Evolutionary conservation across 2,888 invertebrate genomes (phyloP).

Genomic region (Nymphalis urticae): DNA sequence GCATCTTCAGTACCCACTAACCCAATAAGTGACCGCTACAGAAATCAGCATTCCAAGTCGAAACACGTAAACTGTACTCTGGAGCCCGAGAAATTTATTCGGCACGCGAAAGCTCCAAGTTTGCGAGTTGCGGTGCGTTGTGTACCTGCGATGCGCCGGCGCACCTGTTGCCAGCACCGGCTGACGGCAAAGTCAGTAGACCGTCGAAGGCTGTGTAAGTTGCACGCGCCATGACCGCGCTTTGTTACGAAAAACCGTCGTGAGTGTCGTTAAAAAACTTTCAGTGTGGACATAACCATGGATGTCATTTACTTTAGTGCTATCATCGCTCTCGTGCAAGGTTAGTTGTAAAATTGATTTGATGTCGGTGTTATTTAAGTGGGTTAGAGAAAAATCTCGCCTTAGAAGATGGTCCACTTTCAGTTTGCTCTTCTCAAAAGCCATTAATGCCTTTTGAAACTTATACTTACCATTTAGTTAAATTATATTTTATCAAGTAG

Average conservation of each 20-base stretch:
- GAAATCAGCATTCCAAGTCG: constrained; percentile 39
- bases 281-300: constrained; percentile 63
- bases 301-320: constrained; percentile 62
- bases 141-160: constrained; percentile 41
- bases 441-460: constrained; percentile 34
- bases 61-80: constrained; percentile 48
- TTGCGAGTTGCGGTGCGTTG: constrained; percentile 45
- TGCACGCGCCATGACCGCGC: constrained; percentile 60
- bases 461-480: constrained; percentile 35
- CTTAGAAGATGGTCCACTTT: constrained; percentile 48
- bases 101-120: constrained; percentile 62
- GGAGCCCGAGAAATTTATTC: constrained; percentile 65
- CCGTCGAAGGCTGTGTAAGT: constrained; percentile 47
- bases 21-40: constrained; percentile 36
- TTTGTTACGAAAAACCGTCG: constrained; percentile 50
- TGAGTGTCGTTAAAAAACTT: constrained; percentile 59
- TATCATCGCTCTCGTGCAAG: constrained; percentile 55
- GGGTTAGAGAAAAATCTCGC: constrained; percentile 34
- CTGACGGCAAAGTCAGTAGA: constrained; percentile 51
- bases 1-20: constrained; percentile 36
- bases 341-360: constrained; percentile 44
- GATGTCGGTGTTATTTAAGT: constrained; percentile 28
- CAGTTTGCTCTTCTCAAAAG: constrained; percentile 43
- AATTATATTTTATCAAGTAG: neutral
- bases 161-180: constrained; percentile 52